phyloP scores from a whole-genome alignment of 2,113 vertebrate genomes.

The Rhea pennata region DNA sequence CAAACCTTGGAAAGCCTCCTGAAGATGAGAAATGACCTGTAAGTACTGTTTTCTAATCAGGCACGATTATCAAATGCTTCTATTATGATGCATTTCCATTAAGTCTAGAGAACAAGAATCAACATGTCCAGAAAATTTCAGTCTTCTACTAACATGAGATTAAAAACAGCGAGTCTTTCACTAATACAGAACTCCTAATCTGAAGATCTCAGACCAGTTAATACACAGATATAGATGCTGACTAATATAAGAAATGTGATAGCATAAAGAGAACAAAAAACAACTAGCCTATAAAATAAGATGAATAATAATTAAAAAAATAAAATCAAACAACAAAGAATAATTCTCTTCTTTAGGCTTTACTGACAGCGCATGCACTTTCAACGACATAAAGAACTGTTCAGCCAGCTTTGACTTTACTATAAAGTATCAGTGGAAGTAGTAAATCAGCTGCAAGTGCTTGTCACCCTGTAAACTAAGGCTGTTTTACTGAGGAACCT shows the following conservation, averaged over 20 bases:
- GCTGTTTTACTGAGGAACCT: background rate
- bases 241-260: background rate
- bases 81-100: background rate
- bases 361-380: background rate
- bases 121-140: background rate
- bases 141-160: background rate
- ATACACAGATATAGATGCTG: background rate
- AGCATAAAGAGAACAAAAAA: background rate
- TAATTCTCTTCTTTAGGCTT: background rate
- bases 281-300: background rate
- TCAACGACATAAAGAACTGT: background rate
- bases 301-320: background rate
- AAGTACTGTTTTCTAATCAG: fast-evolving
- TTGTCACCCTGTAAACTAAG: background rate
- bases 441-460: background rate
- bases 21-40: background rate
- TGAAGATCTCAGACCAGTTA: background rate
- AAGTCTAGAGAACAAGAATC: background rate
- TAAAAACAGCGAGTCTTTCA: background rate
- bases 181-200: background rate
- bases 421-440: background rate
- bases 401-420: background rate
- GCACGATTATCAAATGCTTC: background rate
- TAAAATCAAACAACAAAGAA: background rate
- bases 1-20: background rate